Evolutionary conservation across 2,797 vertebrate species (phyloP), one percentile per base, ranked within the genome.

Genomic region (Cyclura pinguis): DNA sequence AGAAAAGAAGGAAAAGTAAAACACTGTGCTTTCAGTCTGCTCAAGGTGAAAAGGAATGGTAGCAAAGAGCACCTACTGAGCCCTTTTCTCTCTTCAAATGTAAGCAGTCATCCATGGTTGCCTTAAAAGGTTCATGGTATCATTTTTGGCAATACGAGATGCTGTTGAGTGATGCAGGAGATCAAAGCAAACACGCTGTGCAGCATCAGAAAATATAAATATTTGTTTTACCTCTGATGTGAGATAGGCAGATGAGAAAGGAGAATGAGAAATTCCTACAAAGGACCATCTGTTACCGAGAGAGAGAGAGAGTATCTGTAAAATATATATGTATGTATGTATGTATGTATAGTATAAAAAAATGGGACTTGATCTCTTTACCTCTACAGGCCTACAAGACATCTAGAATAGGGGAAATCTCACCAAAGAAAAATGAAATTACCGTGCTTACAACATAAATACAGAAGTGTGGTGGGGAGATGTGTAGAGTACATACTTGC

Each of bases 241-340:
- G 59, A 73, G 18, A 29, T 73, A 55, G 74, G 74, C 13, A 91
- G 35, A 77, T 93, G 73, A 88, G 47, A 91, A n/a, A 82, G 85
- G 76, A 59, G 0, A 64, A 55, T 64, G 72, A 86, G 12, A 80
- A 64, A 3, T 6, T 50, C 55, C 85, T 73, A 78, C 8, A 88
- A 85, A 88, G 55, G 22, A 77, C 55, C 18, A 78, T 13, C 50
- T 42, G 0, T 18, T 88, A 52, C 57, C n/a, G n/a, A n/a, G n/a
- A n/a, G n/a, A n/a, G n/a, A n/a, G n/a, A n/a, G n/a, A n/a, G n/a
- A n/a, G n/a, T n/a, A n/a, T n/a, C n/a, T n/a, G n/a, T n/a, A n/a
- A n/a, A n/a, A n/a, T n/a, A n/a, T n/a, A n/a, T n/a, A n/a, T n/a
- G n/a, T n/a, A n/a, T 47, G 4, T 2, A 47, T 47, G 4, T 47